These are phyloP conservation scores for Hemicrepidius hirtus DNA, from an alignment of 2,888 invertebrate species.

Conservation along the genomic window DNA sequence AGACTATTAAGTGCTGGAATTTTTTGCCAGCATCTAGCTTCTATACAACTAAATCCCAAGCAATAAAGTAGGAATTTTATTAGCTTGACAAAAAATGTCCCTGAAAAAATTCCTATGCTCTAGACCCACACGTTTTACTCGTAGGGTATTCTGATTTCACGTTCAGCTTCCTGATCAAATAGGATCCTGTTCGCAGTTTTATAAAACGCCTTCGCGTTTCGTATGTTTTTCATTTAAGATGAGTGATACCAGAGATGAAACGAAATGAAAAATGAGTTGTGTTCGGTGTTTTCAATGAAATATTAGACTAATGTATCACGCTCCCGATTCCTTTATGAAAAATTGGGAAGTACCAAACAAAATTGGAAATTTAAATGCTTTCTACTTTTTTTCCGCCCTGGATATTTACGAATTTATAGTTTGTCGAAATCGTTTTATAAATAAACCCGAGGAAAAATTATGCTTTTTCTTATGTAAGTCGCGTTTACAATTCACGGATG, in stretches of 20 bases:
- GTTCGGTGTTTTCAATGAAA: conserved; percentile 34
- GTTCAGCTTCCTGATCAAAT: conserved; percentile 10
- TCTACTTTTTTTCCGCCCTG: conserved; percentile 7
- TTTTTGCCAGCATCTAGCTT: conserved; percentile 1
- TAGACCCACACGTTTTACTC: conserved; percentile 1
- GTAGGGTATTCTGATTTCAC: conserved; percentile 7
- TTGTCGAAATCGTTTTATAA: conserved; percentile 25
- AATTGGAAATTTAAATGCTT: conserved; percentile 30
- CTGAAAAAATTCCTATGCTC: conserved; percentile 3
- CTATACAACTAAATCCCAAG: conserved; percentile 11
- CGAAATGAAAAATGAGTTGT: conserved; percentile 28
- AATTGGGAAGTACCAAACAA: conserved; percentile 26
- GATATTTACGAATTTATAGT: conserved; percentile 37
- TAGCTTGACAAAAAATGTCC: not conserved
- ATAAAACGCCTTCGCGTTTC: conserved; percentile 3
- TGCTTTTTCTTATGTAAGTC: not conserved
- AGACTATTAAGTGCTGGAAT: conserved; percentile 11
- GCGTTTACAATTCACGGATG: not conserved
- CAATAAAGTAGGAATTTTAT: conserved; percentile 18
- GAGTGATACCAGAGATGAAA: conserved; percentile 27
- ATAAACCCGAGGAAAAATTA: conserved; percentile 15
- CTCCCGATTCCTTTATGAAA: conserved; percentile 33
- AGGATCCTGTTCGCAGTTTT: conserved; percentile 6
- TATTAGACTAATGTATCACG: conserved; percentile 35
- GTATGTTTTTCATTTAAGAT: conserved; percentile 21